Conservation (phyloP, 2,113 vertebrate genomes). For the Dolichotis patagonum region DNA sequence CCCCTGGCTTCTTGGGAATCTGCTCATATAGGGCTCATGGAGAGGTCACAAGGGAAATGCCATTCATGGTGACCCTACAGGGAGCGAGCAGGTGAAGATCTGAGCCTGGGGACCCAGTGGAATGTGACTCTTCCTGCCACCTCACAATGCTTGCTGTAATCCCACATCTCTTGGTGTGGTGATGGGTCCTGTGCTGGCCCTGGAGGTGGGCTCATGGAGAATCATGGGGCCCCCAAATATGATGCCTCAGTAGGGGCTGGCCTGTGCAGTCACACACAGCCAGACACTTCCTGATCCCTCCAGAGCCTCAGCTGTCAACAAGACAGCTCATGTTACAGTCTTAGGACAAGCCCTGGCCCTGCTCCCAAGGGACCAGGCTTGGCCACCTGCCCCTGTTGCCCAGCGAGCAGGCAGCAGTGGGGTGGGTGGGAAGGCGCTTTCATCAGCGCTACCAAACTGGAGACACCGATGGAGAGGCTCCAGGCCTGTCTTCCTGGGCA, state of each 20-base stretch:
- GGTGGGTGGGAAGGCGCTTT: neutral
- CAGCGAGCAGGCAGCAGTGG: neutral
- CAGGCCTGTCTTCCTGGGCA: neutral
- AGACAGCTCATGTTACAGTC: neutral
- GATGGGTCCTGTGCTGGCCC: neutral
- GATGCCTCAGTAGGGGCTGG: neutral
- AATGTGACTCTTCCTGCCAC: neutral
- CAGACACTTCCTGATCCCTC: neutral
- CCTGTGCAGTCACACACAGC: no score
- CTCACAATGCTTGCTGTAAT: neutral
- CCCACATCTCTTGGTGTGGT: neutral
- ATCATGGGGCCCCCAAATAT: neutral
- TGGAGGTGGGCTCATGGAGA: neutral
- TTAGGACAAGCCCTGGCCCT: neutral
- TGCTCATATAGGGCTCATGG: neutral
- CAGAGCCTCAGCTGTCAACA: neutral
- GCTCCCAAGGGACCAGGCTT: neutral
- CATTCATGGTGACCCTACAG: neutral
- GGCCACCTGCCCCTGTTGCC: neutral
- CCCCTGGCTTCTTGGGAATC: neutral
- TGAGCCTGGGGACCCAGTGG: neutral
- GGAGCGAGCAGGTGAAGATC: neutral
- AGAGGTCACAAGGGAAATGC: neutral
- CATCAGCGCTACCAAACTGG: neutral
- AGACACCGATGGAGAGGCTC: neutral